Percentiles rank a stretch among this genome's conserved stretches.
These are phyloP conservation scores for Remorina albescens DNA, from an alignment of 2,797 vertebrate genomes.

Conservation along the genomic window DNA sequence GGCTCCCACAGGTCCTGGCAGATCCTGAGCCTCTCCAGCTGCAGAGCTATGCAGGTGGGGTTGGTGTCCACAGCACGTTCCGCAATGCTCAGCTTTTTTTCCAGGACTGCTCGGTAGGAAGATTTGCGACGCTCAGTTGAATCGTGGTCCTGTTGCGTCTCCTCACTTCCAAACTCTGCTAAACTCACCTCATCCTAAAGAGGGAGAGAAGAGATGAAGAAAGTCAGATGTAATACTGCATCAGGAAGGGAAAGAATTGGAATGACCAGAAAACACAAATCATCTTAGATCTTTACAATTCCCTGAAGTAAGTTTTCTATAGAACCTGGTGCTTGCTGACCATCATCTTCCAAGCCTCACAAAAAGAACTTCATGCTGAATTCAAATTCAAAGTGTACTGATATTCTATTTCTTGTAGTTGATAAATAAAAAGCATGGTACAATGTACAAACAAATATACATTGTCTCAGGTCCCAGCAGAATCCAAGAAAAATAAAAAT, in stretches of 20 bases:
- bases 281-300: too few relatives aligned
- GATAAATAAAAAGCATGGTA: neutral
- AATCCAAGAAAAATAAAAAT: neutral
- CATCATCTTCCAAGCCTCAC: too few relatives aligned
- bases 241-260: too few relatives aligned
- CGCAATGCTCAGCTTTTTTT: constrained; percentile 95
- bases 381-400: too few relatives aligned
- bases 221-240: neutral
- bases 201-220: neutral
- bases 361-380: too few relatives aligned
- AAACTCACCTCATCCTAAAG: constrained; percentile 88
- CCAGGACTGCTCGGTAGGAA: constrained; percentile 88
- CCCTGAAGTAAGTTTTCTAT: too few relatives aligned
- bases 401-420: too few relatives aligned
- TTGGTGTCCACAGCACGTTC: constrained; percentile 93
- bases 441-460: neutral
- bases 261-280: too few relatives aligned
- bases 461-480: neutral
- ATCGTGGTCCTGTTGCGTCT: constrained; percentile 77
- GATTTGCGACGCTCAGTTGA: constrained; percentile 79
- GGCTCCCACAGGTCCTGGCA: constrained; percentile 94
- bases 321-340: too few relatives aligned
- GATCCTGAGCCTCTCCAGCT: constrained; percentile 89
- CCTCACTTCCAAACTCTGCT: constrained; percentile 71
- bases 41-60: constrained; percentile 88